Base-by-base conservation (phyloP, 2,113 vertebrate species). In the Callorhinus ursinus region DNA sequence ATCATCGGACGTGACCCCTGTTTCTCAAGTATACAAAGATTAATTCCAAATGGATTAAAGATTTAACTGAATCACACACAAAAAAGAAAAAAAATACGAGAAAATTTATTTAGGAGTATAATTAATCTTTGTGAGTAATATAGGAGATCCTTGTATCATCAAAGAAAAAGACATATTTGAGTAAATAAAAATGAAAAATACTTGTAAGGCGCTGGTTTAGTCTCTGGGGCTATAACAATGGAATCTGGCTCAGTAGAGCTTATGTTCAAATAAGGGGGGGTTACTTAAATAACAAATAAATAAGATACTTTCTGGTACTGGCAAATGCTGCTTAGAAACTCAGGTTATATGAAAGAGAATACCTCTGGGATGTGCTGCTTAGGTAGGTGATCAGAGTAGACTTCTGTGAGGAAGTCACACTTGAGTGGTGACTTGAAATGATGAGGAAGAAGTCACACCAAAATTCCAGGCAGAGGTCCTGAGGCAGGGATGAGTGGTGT, bases 21-120 rank as follows among this genome's bases (percentile, higher is more conserved):
- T 94, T 92, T 92, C 51, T 94, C 19, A 69, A 51, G 49, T 74
- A 81, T 72, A 39, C 13, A 46, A 61, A 92, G 63, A 61, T 82
- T n/a, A 69, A 88, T 67, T 92, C 42, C 18, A 81, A 81, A 61
- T 90, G 55, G n/a, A 76, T 92, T 81, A 89, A 72, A 53, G 85
- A 46, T 57, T 80, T 81, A 88, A 90, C 36, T 93, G 89, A 36
- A 63, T 42, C 79, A 53, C 42, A 93, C 39, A 72, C 42, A 67
- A 49, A 42, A 82, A 72, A 87, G 46, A 53, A 7, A 92, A 90
- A 55, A 18, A 80, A 4, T 88, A 59, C 21, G 65, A 72, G 16
- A 83, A 88, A 69, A 93, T 7, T 33, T 88, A 93, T 13, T 33
- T 88, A 88, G 59, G 24, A 18, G n/a, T 63, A 39, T 95, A 76